Conservation (phyloP, 2,797 vertebrate genomes). For the Silurus lanzhouensis region DNA sequence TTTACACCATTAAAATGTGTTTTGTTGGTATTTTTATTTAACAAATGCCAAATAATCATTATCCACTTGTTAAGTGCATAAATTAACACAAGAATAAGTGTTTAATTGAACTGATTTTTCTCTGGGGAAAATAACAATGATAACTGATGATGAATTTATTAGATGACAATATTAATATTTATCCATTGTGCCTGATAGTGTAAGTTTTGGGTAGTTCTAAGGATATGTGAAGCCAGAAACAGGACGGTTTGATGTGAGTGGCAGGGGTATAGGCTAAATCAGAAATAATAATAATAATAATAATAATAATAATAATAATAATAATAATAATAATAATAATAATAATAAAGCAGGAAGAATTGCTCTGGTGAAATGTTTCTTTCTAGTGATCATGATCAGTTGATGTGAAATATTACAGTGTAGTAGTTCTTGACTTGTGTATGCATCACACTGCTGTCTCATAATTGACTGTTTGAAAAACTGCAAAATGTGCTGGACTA, state of each 20-base stretch:
- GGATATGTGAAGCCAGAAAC: neutral
- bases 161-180: constrained; percentile 1
- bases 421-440: no score
- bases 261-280: neutral
- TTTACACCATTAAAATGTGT: neutral
- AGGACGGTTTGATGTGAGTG: neutral
- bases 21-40: neutral
- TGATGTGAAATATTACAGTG: neutral
- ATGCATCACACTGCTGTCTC: no score
- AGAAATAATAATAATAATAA: neutral
- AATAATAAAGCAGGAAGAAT: neutral
- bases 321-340: no score
- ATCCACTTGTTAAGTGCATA: constrained; percentile 10
- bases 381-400: no score
- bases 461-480: no score
- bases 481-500: no score
- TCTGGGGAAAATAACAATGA: neutral
- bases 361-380: neutral
- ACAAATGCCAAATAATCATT: constrained; percentile 25
- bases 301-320: no score
- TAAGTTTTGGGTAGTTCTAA: neutral
- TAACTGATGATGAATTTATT: neutral
- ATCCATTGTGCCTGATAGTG: neutral
- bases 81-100: neutral
- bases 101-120: constrained; percentile 7